phyloP scores from a whole-genome alignment of 1,140 invertebrate species.

The Zaprionus tsacasi region DNA sequence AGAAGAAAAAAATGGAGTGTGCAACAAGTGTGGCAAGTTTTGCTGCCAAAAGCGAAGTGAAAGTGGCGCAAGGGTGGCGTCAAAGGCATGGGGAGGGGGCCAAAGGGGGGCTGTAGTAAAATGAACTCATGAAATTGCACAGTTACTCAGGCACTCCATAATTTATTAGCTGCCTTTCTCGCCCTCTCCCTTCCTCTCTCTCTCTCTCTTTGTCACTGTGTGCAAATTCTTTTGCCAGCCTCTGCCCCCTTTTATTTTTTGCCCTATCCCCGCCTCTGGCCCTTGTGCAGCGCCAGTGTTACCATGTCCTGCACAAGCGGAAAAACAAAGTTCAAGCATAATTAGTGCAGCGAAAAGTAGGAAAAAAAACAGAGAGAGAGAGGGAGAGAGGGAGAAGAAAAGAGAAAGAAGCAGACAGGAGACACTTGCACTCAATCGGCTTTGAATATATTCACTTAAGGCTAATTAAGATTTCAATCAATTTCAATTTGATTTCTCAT shows the following conservation, averaged over 20 bases:
- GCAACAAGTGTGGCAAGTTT: constrained; percentile 78
- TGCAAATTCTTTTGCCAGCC: constrained; percentile 33
- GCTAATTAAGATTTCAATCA: not conserved
- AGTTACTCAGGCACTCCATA: constrained; percentile 67
- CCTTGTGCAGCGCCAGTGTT: constrained; percentile 26
- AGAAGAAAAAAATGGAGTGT: constrained; percentile 41
- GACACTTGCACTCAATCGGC: not conserved
- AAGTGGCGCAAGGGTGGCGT: constrained; percentile 44
- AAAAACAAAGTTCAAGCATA: constrained; percentile 2
- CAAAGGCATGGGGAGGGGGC: not conserved
- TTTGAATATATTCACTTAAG: not conserved
- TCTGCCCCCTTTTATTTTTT: not conserved
- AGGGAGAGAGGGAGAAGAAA: not conserved
- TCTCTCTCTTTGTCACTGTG: constrained; percentile 10
- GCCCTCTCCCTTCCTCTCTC: no score
- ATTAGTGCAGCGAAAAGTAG: not conserved
- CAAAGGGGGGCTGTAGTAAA: constrained; percentile 26
- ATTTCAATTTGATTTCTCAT: not conserved
- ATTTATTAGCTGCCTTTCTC: constrained; percentile 64
- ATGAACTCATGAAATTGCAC: constrained; percentile 71
- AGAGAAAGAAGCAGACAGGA: not conserved
- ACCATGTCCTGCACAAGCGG: not conserved
- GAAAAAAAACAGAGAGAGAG: not conserved
- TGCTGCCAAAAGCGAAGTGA: constrained; percentile 68
- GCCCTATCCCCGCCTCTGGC: not conserved